phyloP scores from a whole-genome alignment of 2,797 vertebrate species.

The Eleutherodactylus coqui region DNA sequence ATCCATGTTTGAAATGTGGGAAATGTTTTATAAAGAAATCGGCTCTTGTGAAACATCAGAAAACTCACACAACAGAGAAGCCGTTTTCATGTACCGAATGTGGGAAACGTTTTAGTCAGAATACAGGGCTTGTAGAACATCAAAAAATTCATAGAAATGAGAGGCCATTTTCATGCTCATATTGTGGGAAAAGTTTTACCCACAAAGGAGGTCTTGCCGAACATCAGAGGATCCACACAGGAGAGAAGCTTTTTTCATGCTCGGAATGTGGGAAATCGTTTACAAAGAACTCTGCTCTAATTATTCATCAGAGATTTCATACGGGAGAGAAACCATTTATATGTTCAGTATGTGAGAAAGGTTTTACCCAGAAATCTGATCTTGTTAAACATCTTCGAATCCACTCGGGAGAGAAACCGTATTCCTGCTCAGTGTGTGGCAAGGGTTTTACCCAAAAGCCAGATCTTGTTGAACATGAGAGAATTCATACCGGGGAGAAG shows the following conservation, averaged over 20 bases:
- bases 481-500: constrained; percentile 3
- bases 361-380: neutral
- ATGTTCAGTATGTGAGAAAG: neutral
- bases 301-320: neutral
- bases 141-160: neutral
- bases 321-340: neutral
- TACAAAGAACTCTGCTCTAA: neutral
- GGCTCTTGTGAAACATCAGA: neutral
- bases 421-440: neutral
- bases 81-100: neutral
- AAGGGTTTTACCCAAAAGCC: neutral
- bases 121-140: neutral
- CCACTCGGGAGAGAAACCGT: neutral
- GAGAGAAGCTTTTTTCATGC: neutral
- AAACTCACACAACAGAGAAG: neutral
- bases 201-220: neutral
- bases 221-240: neutral
- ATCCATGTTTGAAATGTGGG: neutral
- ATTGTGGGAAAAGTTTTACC: constrained; percentile 12
- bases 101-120: neutral
- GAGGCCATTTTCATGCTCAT: neutral
- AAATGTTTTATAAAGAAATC: neutral
- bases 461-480: neutral
- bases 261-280: neutral
- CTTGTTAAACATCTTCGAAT: neutral